Base-by-base conservation (phyloP, 2,797 vertebrate genomes). In the Moxostoma hubbsi region DNA sequence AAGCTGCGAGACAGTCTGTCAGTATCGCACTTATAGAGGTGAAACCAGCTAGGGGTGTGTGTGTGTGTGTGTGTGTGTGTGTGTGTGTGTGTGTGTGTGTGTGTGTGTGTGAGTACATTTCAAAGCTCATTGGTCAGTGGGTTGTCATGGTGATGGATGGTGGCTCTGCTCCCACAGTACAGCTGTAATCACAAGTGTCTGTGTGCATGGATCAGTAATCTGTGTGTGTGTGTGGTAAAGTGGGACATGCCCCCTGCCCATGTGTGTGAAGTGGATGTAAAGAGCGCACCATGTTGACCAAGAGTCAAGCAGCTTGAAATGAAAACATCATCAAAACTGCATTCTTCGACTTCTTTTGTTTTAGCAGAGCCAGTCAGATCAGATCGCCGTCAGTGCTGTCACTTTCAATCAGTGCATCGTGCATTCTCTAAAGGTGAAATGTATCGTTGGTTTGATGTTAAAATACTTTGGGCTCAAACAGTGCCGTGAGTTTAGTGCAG, bases 1-100 rank as follows among this genome's bases (percentile, higher is more conserved):
- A 62, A 77, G 47, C 69, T 80, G 80, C 57, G 45, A 49, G 68
- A 68, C 67, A 73, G 76, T 79, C 86, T 85, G 85, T 86, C 85
- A 88, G 79, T 78, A 83, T 78, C 65, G 84, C 84, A 80, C 84
- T 53, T 81, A 50, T 5, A 64, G 62, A 73, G 36, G 68, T 72
- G 74, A 65, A 11, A 71, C 13, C 55, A 24, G 8, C 0, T 5
- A 65, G 61, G 36, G n/a, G 18, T 24, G 18, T 1, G 18, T 24
- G 18, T 24, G 18, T 24, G 18, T 24, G 2, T 24, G 53, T 58
- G 63, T 36, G 73, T 66, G 16, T 61, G 18, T 24, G 1, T 24
- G n/a, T n/a, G n/a, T n/a, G n/a, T n/a, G n/a, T n/a, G n/a, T n/a
- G n/a, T n/a, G n/a, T n/a, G n/a, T n/a, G n/a, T n/a, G n/a, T n/a